phyloP scores from a whole-genome alignment of 2,888 invertebrate genomes.

The Bombylius major region DNA sequence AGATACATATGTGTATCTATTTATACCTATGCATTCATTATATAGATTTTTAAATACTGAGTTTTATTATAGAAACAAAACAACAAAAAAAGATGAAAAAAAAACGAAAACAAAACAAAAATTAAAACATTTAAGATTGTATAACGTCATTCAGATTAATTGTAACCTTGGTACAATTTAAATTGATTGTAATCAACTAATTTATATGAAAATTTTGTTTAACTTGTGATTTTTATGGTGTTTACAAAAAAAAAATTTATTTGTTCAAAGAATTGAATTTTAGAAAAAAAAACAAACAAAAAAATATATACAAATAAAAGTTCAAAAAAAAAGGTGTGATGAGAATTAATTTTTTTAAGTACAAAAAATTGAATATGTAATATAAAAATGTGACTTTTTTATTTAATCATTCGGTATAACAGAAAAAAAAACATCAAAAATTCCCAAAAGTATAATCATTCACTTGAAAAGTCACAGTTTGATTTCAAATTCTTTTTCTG shows the following conservation, averaged over 20 bases:
- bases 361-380: not conserved
- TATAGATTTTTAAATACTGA: no score
- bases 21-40: no score
- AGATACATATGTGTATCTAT: no score
- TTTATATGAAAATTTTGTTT: slow-evolving; percentile 8
- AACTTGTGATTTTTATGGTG: not conserved
- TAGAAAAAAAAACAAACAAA: no score
- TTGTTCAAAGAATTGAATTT: no score
- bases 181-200: slow-evolving; percentile 10
- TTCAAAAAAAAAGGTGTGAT: slow-evolving; percentile 1
- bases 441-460: slow-evolving; percentile 12
- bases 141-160: not conserved
- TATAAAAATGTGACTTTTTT: no score
- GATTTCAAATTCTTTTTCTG: no score
- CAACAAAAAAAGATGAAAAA: not conserved
- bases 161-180: slow-evolving; percentile 12
- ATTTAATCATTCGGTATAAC: no score
- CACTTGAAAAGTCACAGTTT: not conserved
- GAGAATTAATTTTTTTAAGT: not conserved
- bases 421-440: not conserved
- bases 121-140: not conserved
- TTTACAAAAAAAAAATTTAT: not conserved
- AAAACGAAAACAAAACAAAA: not conserved
- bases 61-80: not conserved
- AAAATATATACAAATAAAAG: no score